These are phyloP conservation scores for Artemisiospiza belli DNA, from an alignment of 2,113 vertebrate species.

Conservation along the genomic window DNA sequence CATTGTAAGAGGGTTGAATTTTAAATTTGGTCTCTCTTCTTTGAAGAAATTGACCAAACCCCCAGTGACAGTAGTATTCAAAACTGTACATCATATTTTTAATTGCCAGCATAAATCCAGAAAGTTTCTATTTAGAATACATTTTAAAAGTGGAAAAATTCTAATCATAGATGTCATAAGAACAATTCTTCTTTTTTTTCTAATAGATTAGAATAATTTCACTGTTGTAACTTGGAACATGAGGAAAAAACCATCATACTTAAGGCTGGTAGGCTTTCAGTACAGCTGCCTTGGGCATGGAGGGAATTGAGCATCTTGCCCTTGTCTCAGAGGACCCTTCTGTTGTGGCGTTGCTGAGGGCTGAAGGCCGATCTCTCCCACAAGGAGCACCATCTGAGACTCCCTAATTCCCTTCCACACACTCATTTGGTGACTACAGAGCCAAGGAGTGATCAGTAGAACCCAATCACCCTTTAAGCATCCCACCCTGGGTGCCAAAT, in stretches of 20 bases:
- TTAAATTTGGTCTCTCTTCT: conserved; percentile 5
- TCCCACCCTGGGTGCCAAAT: neutral
- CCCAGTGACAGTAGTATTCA: neutral
- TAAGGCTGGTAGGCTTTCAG: neutral
- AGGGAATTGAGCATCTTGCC: neutral
- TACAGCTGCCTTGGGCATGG: neutral
- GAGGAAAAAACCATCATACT: neutral
- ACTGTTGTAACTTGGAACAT: fast-evolving
- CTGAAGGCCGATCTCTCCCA: fast-evolving
- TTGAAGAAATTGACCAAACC: conserved; percentile 11
- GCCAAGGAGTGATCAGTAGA: neutral
- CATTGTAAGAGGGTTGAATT: conserved; percentile 14
- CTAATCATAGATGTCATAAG: neutral
- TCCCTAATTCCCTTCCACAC: neutral
- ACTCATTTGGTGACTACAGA: neutral
- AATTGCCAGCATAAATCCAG: conserved; percentile 37
- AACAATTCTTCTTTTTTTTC: neutral
- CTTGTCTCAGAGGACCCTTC: neutral
- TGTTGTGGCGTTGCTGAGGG: neutral
- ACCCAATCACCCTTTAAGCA: fast-evolving
- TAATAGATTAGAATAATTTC: neutral
- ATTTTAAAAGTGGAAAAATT: neutral
- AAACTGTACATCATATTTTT: neutral
- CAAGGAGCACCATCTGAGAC: neutral
- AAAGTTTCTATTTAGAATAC: neutral